These are phyloP conservation scores for Monochamus alternatus DNA, from an alignment of 2,888 invertebrate genomes.

Conservation along the genomic window DNA sequence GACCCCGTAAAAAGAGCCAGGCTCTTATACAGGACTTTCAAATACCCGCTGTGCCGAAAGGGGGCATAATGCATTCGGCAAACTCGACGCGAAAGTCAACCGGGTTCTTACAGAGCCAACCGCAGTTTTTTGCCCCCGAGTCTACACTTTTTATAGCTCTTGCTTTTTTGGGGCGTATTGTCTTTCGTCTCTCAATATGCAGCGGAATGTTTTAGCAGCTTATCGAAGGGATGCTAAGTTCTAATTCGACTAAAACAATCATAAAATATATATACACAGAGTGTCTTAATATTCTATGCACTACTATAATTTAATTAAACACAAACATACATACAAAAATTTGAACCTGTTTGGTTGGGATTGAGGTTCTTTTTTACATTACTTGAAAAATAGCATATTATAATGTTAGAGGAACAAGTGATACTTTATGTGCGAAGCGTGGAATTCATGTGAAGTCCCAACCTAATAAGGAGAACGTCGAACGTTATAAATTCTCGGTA, in stretches of 20 bases:
- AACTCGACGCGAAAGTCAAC: conserved; percentile 44
- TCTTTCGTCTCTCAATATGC: neutral
- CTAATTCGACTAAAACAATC: neutral
- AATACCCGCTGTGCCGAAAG: conserved; percentile 46
- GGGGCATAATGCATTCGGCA: conserved; percentile 47
- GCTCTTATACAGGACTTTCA: conserved; percentile 46
- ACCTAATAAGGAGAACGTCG: no score
- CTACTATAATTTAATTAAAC: no score
- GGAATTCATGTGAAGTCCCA: no score
- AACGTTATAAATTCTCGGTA: no score
- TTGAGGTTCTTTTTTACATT: no score
- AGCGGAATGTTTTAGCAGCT: neutral
- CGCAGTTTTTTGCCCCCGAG: conserved; percentile 1
- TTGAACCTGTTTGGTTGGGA: no score
- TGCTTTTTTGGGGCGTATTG: neutral
- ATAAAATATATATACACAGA: neutral
- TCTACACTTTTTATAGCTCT: neutral
- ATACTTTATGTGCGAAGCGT: no score
- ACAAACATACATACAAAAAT: no score
- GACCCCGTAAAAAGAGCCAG: conserved; percentile 60
- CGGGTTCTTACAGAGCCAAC: neutral
- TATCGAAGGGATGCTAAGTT: neutral
- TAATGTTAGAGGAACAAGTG: no score
- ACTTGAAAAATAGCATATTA: no score
- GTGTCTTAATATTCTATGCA: no score